These are phyloP conservation scores for Sebastes kiyomatsui DNA, from an alignment of 2,797 vertebrate genomes.

Conservation along the genomic window DNA sequence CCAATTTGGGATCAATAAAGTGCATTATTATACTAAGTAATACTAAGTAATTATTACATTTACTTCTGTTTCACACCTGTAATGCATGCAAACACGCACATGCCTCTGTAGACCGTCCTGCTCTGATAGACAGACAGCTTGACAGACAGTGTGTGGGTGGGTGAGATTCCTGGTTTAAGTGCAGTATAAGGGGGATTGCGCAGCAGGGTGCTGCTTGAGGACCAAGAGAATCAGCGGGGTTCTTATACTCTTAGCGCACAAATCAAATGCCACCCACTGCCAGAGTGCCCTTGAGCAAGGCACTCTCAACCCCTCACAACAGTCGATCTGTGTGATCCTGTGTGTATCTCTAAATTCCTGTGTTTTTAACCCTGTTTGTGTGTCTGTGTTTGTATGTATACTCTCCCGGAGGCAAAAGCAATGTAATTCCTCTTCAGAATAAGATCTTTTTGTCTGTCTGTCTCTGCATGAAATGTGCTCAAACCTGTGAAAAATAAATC, in stretches of 20 bases:
- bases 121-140: constrained; percentile 20
- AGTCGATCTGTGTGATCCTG: constrained; percentile 23
- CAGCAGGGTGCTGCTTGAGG: constrained; percentile 34
- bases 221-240: constrained; percentile 26
- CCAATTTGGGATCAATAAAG: too few relatives aligned
- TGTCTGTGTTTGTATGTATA: background rate
- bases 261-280: constrained; percentile 43
- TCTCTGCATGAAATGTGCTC: constrained; percentile 4
- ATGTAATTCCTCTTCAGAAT: constrained; percentile 31
- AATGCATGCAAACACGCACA: background rate
- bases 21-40: too few relatives aligned
- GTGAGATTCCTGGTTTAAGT: constrained; percentile 31
- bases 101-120: background rate
- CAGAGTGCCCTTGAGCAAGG: constrained; percentile 49
- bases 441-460: background rate
- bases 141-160: constrained; percentile 20
- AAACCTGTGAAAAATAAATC: constrained; percentile 12
- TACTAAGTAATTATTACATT: background rate
- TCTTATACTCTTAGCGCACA: constrained; percentile 39
- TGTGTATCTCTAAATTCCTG: constrained; percentile 21
- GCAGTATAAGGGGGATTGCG: constrained; percentile 4
- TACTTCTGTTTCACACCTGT: background rate
- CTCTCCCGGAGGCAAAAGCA: constrained; percentile 29
- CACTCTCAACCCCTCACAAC: constrained; percentile 36
- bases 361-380: background rate